A percentile compares a stretch with the other conserved stretches of the same genome.
These are phyloP conservation scores for Limnephilus marmoratus DNA, from an alignment of 2,888 invertebrate species.

Conservation along the genomic window DNA sequence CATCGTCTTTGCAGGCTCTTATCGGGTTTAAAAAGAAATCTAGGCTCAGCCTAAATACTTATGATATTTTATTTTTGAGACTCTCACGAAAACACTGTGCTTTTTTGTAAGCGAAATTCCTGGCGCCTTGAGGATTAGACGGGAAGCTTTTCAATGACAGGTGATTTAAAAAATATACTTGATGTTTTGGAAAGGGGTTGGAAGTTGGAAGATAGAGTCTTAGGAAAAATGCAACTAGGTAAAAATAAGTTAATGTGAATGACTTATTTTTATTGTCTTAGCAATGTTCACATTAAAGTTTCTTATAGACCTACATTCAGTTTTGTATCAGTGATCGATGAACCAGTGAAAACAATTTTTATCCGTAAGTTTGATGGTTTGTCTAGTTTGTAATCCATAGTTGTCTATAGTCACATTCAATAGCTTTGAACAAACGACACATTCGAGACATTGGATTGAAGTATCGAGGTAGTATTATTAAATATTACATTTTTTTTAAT, in stretches of 20 bases:
- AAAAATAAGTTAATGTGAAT: background rate
- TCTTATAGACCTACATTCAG: no score
- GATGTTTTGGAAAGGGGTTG: background rate
- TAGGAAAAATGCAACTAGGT: background rate
- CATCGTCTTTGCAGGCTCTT: background rate
- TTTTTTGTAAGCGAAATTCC: slow-evolving; percentile 3
- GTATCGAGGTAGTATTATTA: no score
- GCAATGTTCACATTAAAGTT: no score
- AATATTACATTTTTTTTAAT: no score
- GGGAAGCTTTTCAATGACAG: background rate
- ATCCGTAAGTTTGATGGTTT: no score
- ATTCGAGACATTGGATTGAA: no score
- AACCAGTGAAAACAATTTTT: no score
- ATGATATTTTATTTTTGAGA: background rate
- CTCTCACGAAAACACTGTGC: background rate
- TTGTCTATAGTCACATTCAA: no score
- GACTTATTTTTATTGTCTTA: no score
- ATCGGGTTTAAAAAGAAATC: background rate
- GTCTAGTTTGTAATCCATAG: no score
- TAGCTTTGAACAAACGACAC: no score
- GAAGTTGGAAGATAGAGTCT: background rate
- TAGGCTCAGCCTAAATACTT: slow-evolving; percentile 7
- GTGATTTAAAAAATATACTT: background rate
- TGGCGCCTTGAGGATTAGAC: slow-evolving; percentile 6
- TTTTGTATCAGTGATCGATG: no score